Conservation (phyloP, 2,888 invertebrate species). For the Leucoptera coffeella region DNA sequence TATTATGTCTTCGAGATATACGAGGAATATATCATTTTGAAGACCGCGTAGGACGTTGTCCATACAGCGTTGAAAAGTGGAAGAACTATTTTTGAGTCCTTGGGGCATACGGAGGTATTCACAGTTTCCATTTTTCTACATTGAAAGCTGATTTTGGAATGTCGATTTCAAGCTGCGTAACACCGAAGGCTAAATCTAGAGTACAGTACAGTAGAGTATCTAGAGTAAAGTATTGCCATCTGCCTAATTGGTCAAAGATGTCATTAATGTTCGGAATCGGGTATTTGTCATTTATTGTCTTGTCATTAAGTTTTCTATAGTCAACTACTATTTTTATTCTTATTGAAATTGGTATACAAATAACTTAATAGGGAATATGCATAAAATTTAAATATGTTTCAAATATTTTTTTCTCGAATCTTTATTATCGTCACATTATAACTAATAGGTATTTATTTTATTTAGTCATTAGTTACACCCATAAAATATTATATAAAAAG, state of each 20-base stretch:
- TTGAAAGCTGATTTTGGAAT: slow-evolving; percentile 11
- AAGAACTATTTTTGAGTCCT: too few species aligned
- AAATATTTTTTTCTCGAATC: too few species aligned
- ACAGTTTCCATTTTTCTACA: slow-evolving; percentile 11
- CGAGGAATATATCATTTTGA: slow-evolving; percentile 8
- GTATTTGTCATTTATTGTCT: slow-evolving; percentile 10
- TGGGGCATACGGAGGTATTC: too few species aligned
- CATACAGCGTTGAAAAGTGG: slow-evolving; percentile 12
- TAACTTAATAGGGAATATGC: too few species aligned
- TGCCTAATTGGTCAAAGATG: slow-evolving; percentile 9
- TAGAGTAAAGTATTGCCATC: slow-evolving; percentile 7
- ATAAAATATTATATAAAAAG: too few species aligned
- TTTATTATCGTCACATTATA: too few species aligned
- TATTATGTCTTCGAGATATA: slow-evolving; percentile 14
- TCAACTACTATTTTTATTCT: slow-evolving; percentile 8
- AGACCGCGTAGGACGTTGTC: slow-evolving; percentile 12
- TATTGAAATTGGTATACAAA: too few species aligned
- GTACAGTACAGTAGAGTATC: too few species aligned
- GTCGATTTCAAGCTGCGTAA: slow-evolving; percentile 4
- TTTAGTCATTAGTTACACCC: too few species aligned
- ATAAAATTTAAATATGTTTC: too few species aligned
- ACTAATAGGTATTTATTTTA: too few species aligned
- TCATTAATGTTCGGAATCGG: slow-evolving; percentile 10
- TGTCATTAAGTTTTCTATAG: slow-evolving; percentile 10
- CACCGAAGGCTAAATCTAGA: slow-evolving; percentile 5